Base-by-base conservation (phyloP, 1,140 invertebrate genomes). In the Oedothorax gibbosus region DNA sequence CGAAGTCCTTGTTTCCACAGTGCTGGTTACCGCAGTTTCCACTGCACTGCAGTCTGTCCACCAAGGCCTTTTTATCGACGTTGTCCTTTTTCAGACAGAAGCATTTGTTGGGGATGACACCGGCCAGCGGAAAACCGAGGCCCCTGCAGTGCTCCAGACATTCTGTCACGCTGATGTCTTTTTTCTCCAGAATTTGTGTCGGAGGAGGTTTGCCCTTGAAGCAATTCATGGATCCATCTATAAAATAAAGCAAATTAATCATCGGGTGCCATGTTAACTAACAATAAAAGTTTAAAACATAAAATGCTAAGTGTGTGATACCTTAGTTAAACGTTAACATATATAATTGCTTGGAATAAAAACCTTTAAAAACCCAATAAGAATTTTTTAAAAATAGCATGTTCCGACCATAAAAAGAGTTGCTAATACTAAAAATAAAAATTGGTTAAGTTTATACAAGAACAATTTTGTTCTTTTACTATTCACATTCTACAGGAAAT, bases 121-220 rank as follows among this genome's bases (percentile, higher is more conserved):
- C 86, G 14, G 86, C 86, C 11, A 84, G 64, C 0, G 68, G 73
- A 69, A 75, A 85, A 0, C 86, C 86, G 3, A 62, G 18, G 11
- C 86, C 86, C 5, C 86, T 50, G 35, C 86, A 86, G 15, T 86
- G 81, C 18, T 86, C 86, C 64, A 86, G 20, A 35, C 86, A 86
- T 65, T 84, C 72, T 54, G 86, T 85, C 50, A 81, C 86, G 15
- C 76, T 79, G n/a, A 85, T 80, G 11, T 54, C 84, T 11, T 54
- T 72, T 14, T 66, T 79, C 6, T 79, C 68, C 20, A 80, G n/a
- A 9, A 80, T 57, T 8, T 73, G 49, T 10, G 54, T 12, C 10
- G 84, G 83, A 0, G 83, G 83, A 10, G 83, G 83, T 18, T 66
- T 50, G 11, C 84, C 84, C 53, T 85, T 80, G 77, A 73, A 85